Conservation (phyloP, 2,797 vertebrate species). For the Pseudopleuronectes americanus region DNA sequence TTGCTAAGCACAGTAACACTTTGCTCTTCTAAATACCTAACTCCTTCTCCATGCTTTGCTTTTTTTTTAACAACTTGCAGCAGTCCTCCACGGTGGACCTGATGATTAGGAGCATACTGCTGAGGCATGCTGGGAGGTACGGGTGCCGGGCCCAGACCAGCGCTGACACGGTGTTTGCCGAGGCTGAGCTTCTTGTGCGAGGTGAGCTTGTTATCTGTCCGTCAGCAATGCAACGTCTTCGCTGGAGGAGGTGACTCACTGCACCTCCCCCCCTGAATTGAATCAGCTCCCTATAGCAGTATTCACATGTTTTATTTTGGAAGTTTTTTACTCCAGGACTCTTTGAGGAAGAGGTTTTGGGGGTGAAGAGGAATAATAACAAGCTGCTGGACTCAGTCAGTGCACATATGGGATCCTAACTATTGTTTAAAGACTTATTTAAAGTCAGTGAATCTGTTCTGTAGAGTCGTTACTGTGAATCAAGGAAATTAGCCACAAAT, state of each 20-base stretch:
- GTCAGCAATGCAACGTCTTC: slow-evolving; percentile 21
- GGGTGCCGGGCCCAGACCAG: slow-evolving; percentile 94
- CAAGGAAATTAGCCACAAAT: slow-evolving; percentile 17
- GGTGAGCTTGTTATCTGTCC: slow-evolving; percentile 84
- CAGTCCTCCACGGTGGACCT: slow-evolving; percentile 96
- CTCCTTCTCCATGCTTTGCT: slow-evolving; percentile 37
- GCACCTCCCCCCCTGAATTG: neutral
- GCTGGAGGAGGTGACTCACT: slow-evolving; percentile 9
- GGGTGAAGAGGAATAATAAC: neutral
- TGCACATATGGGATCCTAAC: neutral
- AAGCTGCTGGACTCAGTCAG: neutral
- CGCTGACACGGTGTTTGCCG: slow-evolving; percentile 90
- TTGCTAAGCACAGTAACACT: slow-evolving; percentile 59
- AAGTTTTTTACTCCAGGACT: slow-evolving; percentile 6
- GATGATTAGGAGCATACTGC: slow-evolving; percentile 98
- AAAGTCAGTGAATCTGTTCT: neutral
- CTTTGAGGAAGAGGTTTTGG: neutral
- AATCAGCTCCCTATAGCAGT: slow-evolving; percentile 18
- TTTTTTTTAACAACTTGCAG: slow-evolving; percentile 76
- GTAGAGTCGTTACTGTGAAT: slow-evolving; percentile 19
- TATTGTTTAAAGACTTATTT: neutral
- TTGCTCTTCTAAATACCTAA: slow-evolving; percentile 62
- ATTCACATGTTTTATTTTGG: neutral
- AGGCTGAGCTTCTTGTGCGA: slow-evolving; percentile 95
- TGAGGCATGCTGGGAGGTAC: slow-evolving; percentile 96